Evolutionary conservation across 2,888 invertebrate species (phyloP), one percentile per base, ranked within the genome.

Genomic region (Scaptomyza tumidula): DNA sequence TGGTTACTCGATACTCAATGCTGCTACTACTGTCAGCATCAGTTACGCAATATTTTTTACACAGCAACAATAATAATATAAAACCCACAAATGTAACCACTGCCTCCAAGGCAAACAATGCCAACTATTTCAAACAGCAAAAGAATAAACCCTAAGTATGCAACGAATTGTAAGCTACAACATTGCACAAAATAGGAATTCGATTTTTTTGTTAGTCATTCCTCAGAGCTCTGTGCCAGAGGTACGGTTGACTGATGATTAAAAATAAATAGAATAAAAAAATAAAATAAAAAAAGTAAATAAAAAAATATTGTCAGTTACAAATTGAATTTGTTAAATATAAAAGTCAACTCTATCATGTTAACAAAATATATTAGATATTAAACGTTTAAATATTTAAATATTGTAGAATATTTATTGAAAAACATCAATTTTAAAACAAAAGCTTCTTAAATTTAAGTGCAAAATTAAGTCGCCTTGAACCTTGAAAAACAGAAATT

Each of bases 11-110:
- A 35, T 56, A 62, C 52, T 24, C 24, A 31, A 19, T 41, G 31
- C 65, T 31, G 16, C n/a, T 43, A 27, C 14, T 24, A 52, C 44
- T 61, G 45, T 24, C 53, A 10, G 53, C 54, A 60, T 60, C 41
- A 45, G 45, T 65, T 65, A 59, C 59, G 59, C 65, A 64, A 71
- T 55, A 64, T 62, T 57, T 52, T 50, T 19, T 16, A 16, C 41
- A 59, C 49, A 53, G 29, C 31, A 56, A 45, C n/a, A 48, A 59
- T 39, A 67, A 35, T 24, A 48, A 54, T 39, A 67, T 39, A 43
- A 48, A 68, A 45, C 43, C 39, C 33, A 44, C 53, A 69, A 69
- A 60, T 45, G 53, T 46, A 48, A 19, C 19, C 27, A 29, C 44
- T n/a, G 29, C 64, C 64, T 41, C 27, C n/a, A 27, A 46, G 39